phyloP scores from a whole-genome alignment of 2,113 vertebrate genomes.

The Proterorhinus semilunaris region DNA sequence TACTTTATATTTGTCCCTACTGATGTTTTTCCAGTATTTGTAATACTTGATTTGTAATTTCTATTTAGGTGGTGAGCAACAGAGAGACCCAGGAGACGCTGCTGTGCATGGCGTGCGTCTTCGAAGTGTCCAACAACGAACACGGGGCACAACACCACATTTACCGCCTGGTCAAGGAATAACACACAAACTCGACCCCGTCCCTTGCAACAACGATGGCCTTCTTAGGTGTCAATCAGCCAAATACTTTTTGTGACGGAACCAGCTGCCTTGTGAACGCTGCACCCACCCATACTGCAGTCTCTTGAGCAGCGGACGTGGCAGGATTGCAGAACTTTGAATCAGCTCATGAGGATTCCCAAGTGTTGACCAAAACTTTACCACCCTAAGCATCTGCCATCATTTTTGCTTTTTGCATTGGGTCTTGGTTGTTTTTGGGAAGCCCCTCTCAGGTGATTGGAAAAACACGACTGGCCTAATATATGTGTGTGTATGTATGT shows the following conservation, averaged over 20 bases:
- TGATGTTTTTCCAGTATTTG: background rate
- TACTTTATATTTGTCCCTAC: no score
- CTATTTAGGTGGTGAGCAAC: constrained; percentile 92
- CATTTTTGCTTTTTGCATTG: constrained; percentile 13
- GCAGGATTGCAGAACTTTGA: background rate
- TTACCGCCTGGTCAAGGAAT: constrained; percentile 98
- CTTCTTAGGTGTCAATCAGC: constrained; percentile 45
- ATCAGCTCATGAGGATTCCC: constrained; percentile 13
- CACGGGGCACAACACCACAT: constrained; percentile 98
- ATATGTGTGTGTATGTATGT: constrained; percentile 30
- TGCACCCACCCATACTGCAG: background rate
- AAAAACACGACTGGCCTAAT: constrained; percentile 16
- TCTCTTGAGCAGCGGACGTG: background rate
- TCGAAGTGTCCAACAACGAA: constrained; percentile 98
- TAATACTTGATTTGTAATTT: constrained; percentile 1
- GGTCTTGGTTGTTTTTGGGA: constrained; percentile 26
- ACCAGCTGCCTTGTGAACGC: constrained; percentile 33
- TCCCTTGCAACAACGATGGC: constrained; percentile 32
- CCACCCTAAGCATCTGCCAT: background rate
- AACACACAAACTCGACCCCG: constrained; percentile 51
- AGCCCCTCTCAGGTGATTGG: constrained; percentile 16
- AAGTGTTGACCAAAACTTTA: constrained; percentile 28
- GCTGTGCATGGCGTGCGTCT: constrained; percentile 98
- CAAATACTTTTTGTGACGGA: constrained; percentile 7
- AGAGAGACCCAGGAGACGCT: constrained; percentile 97